Evolutionary conservation across 2,113 vertebrate genomes (phyloP), one percentile per base, ranked within the genome.

Genomic region (Eurypyga helias): DNA sequence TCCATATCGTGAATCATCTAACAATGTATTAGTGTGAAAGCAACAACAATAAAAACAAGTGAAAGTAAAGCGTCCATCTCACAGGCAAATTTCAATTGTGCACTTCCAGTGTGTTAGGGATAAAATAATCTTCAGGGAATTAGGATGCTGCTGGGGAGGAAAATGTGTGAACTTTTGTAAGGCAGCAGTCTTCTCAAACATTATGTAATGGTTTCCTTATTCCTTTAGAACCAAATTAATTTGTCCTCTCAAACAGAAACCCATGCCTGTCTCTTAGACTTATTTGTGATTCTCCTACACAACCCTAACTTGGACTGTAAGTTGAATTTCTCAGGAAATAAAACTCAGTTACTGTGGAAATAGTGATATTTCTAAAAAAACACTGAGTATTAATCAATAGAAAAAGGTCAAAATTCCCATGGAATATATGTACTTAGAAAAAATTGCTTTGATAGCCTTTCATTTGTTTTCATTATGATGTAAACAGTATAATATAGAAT

Each of bases 111-210:
- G 58, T 65, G 62, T 38, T 73, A 62, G 60, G 55, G 83, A 81
- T 66, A 83, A 93, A 96, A 87, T 6, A 4, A 62, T 90, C 93
- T 90, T 81, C 83, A 91, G 95, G 86, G 94, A 96, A 95, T 96
- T 96, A 73, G 72, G 86, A 92, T 89, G 78, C 90, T 96, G 96
- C 80, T 96, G 92, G 82, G 94, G 95, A 76, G 92, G 90, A 95
- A 96, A 95, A 94, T 83, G 62, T 65, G 90, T 86, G 90, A 69
- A 87, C 90, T 41, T 93, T 94, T 93, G 88, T 90, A 79, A 88
- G 66, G 66, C 82, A 72, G 62, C 71, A 83, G 78, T 52, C 62
- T 94, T 76, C 90, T 88, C 57, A 67, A 60, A 70, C 14, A 16
- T 65, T 52, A 7, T 12, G 43, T 60, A 34, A 84, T 82, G 57